These are phyloP conservation scores for Campylomormyrus numenius DNA, from an alignment of 2,113 vertebrate genomes.

Conservation along the genomic window DNA sequence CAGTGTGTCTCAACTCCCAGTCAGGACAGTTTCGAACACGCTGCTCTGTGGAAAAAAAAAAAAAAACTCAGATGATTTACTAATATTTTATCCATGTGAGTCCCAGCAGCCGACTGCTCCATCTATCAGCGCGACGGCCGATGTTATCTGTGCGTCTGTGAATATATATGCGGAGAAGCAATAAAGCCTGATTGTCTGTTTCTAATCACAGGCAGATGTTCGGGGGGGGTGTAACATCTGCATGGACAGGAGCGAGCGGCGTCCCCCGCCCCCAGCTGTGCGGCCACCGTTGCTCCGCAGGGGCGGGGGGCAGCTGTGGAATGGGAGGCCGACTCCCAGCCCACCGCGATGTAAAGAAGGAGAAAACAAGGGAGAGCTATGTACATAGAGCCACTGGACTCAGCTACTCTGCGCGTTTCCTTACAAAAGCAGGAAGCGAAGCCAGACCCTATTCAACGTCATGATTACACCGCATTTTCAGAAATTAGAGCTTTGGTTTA, in stretches of 20 bases:
- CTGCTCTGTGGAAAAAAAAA: conserved; percentile 42
- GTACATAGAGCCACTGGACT: neutral
- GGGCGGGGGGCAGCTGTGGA: conserved; percentile 61
- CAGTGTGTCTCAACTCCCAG: neutral
- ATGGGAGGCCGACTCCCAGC: conserved; percentile 41
- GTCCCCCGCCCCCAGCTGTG: conserved; percentile 49
- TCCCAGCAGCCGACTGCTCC: neutral
- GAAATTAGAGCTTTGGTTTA: neutral
- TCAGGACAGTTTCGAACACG: conserved; percentile 48
- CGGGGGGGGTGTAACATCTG: conserved; percentile 53
- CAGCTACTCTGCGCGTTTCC: neutral
- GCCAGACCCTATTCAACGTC: neutral
- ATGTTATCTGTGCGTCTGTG: neutral
- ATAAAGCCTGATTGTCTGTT: conserved; percentile 66
- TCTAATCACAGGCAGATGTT: conserved; percentile 68
- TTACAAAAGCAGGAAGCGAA: neutral
- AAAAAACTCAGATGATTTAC: neutral
- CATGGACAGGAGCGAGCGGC: conserved; percentile 54
- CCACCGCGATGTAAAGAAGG: neutral
- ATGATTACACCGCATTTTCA: neutral
- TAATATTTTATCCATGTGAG: neutral
- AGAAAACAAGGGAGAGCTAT: neutral
- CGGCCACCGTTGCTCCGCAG: conserved; percentile 57
- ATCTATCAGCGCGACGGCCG: neutral
- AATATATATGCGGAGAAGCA: neutral